These are phyloP conservation scores for Onthophagus taurus DNA, from an alignment of 1,140 invertebrate genomes.

Conservation along the genomic window DNA sequence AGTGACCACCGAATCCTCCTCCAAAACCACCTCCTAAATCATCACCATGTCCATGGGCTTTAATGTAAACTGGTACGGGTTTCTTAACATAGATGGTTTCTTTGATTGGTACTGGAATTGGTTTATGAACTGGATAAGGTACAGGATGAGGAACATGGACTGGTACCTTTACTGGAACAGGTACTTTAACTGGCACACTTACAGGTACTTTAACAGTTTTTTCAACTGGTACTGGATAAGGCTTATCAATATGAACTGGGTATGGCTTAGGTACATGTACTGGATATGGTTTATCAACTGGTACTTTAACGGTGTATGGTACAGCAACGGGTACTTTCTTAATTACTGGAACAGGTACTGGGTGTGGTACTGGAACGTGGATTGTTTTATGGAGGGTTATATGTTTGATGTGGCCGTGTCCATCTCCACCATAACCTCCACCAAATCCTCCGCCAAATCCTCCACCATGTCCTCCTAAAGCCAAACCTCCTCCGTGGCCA, in stretches of 20 bases:
- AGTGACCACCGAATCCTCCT: constrained; percentile 7
- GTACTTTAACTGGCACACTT: constrained; percentile 44
- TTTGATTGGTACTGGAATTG: constrained; percentile 42
- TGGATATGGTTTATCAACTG: constrained; percentile 41
- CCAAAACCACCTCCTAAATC: constrained; percentile 24
- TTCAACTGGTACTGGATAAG: constrained; percentile 44
- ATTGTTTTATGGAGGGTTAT: too few relatives aligned
- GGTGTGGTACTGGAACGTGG: constrained; percentile 24
- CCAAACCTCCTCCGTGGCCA: too few relatives aligned
- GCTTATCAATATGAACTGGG: constrained; percentile 37
- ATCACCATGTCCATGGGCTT: constrained; percentile 17
- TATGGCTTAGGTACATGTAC: constrained; percentile 31
- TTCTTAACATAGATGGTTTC: constrained; percentile 44
- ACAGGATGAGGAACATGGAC: constrained; percentile 46
- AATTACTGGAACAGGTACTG: constrained; percentile 24
- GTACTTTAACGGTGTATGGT: constrained; percentile 26
- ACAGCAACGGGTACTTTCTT: constrained; percentile 28
- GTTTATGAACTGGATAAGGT: constrained; percentile 44
- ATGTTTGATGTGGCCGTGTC: too few relatives aligned
- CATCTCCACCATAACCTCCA: too few relatives aligned
- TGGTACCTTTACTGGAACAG: constrained; percentile 39
- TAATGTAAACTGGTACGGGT: constrained; percentile 45
- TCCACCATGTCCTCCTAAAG: too few relatives aligned
- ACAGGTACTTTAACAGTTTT: constrained; percentile 50
- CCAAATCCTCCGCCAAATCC: too few relatives aligned